These are phyloP conservation scores for Chalcis sispes DNA, from an alignment of 2,888 invertebrate species.

Conservation along the genomic window DNA sequence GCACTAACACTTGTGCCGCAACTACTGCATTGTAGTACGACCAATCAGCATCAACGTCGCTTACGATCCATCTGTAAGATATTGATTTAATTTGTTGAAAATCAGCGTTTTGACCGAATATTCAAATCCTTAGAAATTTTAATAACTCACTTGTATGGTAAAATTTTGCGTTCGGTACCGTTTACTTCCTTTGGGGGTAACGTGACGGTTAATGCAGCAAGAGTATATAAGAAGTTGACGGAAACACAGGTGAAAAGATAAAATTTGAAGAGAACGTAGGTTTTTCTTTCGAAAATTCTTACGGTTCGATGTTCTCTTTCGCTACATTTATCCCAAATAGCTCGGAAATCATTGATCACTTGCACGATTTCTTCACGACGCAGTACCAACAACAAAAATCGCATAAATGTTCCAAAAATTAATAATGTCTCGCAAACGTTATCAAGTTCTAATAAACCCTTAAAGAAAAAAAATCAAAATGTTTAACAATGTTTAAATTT, in stretches of 20 bases:
- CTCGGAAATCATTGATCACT: neutral
- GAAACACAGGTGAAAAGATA: neutral
- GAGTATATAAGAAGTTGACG: neutral
- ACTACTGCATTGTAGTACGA: conserved; percentile 62
- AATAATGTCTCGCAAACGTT: neutral
- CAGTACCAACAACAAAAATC: neutral
- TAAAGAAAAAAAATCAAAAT: too few relatives aligned
- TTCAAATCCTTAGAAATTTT: too few relatives aligned
- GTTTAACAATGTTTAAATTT: too few relatives aligned
- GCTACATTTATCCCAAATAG: neutral
- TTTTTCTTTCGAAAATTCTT: neutral
- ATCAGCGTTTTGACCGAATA: too few relatives aligned
- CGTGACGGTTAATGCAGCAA: neutral
- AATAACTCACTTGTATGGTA: neutral
- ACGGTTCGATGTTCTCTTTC: neutral
- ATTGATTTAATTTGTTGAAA: too few relatives aligned
- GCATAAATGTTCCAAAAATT: neutral
- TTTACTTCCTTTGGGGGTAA: neutral
- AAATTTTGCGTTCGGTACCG: neutral
- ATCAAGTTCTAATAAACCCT: neutral
- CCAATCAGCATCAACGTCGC: neutral
- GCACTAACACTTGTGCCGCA: conserved; percentile 53
- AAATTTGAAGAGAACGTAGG: neutral
- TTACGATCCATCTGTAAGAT: neutral
- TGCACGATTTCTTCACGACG: neutral